Percentiles rank a stretch among this genome's conserved stretches.
These are phyloP conservation scores for Ectropis grisescens DNA, from an alignment of 1,140 invertebrate species.

Conservation along the genomic window DNA sequence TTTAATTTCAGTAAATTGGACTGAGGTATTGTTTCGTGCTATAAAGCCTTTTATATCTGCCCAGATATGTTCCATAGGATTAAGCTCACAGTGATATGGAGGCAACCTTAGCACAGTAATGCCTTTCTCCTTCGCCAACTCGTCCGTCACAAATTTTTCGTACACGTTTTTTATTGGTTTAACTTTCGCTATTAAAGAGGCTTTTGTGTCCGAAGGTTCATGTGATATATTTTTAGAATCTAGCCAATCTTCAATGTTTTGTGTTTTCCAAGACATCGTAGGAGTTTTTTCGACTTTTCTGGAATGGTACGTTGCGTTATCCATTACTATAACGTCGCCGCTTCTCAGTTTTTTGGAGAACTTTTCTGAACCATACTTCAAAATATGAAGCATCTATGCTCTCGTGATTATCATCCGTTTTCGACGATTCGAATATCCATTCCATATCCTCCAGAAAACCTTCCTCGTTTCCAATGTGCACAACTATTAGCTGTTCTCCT, in stretches of 20 bases:
- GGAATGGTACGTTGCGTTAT: slow-evolving; percentile 11
- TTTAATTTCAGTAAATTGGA: slow-evolving; percentile 7
- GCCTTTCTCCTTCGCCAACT: slow-evolving; percentile 10
- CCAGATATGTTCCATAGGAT: slow-evolving; percentile 47
- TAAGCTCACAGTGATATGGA: slow-evolving; percentile 43
- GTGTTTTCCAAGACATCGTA: slow-evolving; percentile 1
- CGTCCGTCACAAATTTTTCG: slow-evolving; percentile 7
- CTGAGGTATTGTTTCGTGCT: slow-evolving; percentile 8
- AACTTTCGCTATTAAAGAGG: slow-evolving; percentile 2
- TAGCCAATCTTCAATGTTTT: slow-evolving; percentile 4
- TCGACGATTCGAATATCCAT: slow-evolving; percentile 7
- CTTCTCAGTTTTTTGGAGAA: slow-evolving; percentile 4
- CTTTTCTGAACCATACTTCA: slow-evolving; percentile 2
- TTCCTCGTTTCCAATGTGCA: slow-evolving; percentile 15
- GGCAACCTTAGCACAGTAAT: slow-evolving; percentile 24
- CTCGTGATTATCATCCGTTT: slow-evolving; percentile 4
- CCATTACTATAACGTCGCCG: slow-evolving; percentile 5
- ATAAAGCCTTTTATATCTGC: slow-evolving; percentile 32
- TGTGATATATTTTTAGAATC: slow-evolving; percentile 1
- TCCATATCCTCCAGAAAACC: slow-evolving; percentile 6
- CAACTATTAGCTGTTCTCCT: slow-evolving; percentile 18
- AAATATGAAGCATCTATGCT: slow-evolving; percentile 1
- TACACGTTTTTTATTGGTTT: slow-evolving; percentile 3
- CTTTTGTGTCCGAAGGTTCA: slow-evolving; percentile 2
- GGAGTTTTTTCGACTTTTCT: slow-evolving; percentile 1